Conservation (phyloP, 2,113 vertebrate genomes). For the Callorhinus ursinus region DNA sequence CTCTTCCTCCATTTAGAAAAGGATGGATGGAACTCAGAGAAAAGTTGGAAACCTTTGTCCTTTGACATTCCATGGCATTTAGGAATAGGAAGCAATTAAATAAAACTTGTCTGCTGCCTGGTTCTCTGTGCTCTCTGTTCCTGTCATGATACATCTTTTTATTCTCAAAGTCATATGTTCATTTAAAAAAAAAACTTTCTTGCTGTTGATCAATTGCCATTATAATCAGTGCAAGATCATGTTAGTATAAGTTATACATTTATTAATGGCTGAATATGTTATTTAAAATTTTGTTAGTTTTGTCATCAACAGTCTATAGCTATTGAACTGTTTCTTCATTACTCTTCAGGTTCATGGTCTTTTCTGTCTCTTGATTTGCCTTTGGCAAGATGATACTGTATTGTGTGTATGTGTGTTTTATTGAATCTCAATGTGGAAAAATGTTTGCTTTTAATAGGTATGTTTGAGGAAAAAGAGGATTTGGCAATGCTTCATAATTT, state of each 20-base stretch:
- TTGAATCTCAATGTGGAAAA: neutral
- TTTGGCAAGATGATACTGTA: neutral
- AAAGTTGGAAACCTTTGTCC: neutral
- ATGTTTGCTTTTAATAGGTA: neutral
- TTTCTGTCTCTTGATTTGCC: constrained; percentile 28
- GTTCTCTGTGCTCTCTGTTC: neutral
- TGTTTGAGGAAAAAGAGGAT: neutral
- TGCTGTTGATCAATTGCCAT: neutral
- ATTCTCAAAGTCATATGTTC: neutral
- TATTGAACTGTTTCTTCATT: neutral
- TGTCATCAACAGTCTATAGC: neutral
- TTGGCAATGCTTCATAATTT: neutral
- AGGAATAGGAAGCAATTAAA: neutral
- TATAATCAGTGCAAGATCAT: neutral
- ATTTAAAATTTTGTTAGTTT: neutral
- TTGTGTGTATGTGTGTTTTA: neutral
- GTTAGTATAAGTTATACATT: neutral
- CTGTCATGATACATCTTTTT: neutral
- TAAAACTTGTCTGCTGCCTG: neutral
- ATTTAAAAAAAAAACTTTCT: neutral
- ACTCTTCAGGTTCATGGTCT: neutral
- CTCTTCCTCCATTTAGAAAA: neutral
- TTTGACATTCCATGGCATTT: neutral
- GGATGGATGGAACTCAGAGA: neutral
- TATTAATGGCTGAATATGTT: neutral